Evolutionary conservation across 2,888 invertebrate species (phyloP).

Genomic region (Helleia helle): DNA sequence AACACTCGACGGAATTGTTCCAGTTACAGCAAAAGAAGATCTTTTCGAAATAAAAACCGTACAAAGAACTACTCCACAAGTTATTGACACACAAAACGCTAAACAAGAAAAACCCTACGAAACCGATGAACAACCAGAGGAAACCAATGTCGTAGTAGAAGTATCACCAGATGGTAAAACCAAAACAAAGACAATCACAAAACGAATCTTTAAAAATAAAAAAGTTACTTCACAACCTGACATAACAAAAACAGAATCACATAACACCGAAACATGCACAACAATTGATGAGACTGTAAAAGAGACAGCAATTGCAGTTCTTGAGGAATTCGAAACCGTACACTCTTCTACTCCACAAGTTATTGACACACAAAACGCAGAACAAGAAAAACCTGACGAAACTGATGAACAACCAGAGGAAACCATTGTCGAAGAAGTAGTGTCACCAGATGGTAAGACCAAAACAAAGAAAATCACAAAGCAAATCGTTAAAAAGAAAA

Average conservation of each 20-base stretch:
- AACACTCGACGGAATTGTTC: too few species aligned
- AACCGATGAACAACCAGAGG: constrained; percentile 24
- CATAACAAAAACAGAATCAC: constrained; percentile 5
- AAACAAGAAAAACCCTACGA: constrained; percentile 15
- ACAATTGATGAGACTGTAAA: too few species aligned
- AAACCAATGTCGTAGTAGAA: constrained; percentile 18
- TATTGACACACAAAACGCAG: too few species aligned
- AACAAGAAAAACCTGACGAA: constrained; percentile 15
- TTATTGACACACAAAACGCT: too few species aligned
- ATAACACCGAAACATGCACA: constrained; percentile 15
- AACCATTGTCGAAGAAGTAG: constrained; percentile 15
- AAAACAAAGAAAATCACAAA: background rate
- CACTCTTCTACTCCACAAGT: too few species aligned
- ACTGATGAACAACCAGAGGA: constrained; percentile 25
- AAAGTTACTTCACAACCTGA: background rate
- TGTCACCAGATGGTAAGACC: background rate
- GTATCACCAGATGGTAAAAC: background rate
- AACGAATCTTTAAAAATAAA: background rate
- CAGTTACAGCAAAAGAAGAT: too few species aligned
- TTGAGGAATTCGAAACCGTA: too few species aligned
- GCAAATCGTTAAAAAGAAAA: too few species aligned
- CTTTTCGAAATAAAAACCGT: too few species aligned
- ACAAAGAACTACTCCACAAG: too few species aligned
- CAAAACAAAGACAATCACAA: background rate
- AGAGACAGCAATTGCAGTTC: too few species aligned